Evolutionary conservation across 1,140 invertebrate genomes (phyloP), one percentile per base, ranked within the genome.

Genomic region (Batillaria attramentaria): DNA sequence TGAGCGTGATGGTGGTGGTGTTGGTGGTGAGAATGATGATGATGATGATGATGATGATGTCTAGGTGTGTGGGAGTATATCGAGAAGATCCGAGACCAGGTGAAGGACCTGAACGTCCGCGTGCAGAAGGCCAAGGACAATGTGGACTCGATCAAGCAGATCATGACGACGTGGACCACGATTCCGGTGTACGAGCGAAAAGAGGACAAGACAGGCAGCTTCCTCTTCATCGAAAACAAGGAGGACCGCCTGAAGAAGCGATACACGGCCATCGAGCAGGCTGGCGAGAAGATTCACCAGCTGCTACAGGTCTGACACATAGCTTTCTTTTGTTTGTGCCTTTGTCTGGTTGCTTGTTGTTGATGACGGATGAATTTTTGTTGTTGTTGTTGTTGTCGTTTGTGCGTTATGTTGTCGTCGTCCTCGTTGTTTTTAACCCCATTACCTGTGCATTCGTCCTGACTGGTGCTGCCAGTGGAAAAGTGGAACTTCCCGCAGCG

Each of bases 101-200:
- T 98, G 0, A 93, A 95, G 43, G 94, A 94, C 83, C 91, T 98
- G 35, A 95, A 96, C 89, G 91, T 93, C 50, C 93, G 96, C 72
- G 93, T 98, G 80, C 94, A 95, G 87, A 94, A 94, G 81, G 94
- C 95, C n/a, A 97, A 98, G 92, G 92, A 93, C 42, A 98, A 99
- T 91, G 92, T 98, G 0, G 93, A 94, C 66, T 93, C 94, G 84
- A 95, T 98, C 33, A 93, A 94, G 87, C 92, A 92, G 13, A 93
- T 96, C 20, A 94, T 97, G 91, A 93, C 93, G 10, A 93, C 94
- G 0, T 98, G 96, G 96, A 93, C 93, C n/a, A 94, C 93, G 80
- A 92, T 92, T 46, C 96, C 97, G 13, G 89, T 98, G 8, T 97
- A 96, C 91, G 95, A 96, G 90, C 92, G 97, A 72, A 91, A 91